These are phyloP conservation scores for Microctenopoma steveboyesi DNA, from an alignment of 2,797 vertebrate species.

Conservation along the genomic window DNA sequence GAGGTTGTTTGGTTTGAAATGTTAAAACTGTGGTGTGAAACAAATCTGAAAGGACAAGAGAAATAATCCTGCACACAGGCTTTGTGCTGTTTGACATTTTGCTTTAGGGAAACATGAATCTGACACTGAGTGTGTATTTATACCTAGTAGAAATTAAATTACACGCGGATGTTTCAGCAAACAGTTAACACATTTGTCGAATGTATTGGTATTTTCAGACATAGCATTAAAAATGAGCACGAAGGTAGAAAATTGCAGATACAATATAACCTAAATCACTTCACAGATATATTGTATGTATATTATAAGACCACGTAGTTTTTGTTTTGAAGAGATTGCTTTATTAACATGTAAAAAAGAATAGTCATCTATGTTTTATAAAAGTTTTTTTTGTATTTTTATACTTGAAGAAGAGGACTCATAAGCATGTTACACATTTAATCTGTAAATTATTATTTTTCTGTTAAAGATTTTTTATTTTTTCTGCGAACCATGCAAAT, in stretches of 20 bases:
- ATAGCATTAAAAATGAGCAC: constrained; percentile 50
- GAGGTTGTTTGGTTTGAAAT: constrained; percentile 14
- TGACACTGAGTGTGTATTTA: constrained; percentile 30
- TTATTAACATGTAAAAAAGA: constrained; percentile 81
- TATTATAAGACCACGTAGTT: constrained; percentile 72
- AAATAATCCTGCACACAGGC: constrained; percentile 15
- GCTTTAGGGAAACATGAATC: constrained; percentile 36
- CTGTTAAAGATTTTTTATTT: constrained; percentile 63
- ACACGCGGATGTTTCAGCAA: constrained; percentile 29
- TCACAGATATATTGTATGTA: constrained; percentile 72
- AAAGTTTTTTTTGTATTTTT: constrained; percentile 88
- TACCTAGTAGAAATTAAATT: constrained; percentile 34
- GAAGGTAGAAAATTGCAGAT: constrained; percentile 24
- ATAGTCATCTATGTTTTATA: constrained; percentile 84
- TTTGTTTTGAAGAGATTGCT: constrained; percentile 68
- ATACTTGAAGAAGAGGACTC: constrained; percentile 80
- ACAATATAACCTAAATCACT: constrained; percentile 49
- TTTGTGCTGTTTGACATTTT: constrained; percentile 20
- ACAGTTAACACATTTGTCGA: constrained; percentile 51
- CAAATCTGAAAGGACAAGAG: constrained; percentile 25
- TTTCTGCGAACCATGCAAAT: constrained; percentile 58
- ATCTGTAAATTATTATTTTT: constrained; percentile 78
- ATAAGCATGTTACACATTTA: constrained; percentile 71
- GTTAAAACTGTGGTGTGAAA: constrained; percentile 4
- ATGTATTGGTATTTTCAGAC: constrained; percentile 63